phyloP scores from a whole-genome alignment of 2,888 invertebrate genomes.

The Rapana venosa region DNA sequence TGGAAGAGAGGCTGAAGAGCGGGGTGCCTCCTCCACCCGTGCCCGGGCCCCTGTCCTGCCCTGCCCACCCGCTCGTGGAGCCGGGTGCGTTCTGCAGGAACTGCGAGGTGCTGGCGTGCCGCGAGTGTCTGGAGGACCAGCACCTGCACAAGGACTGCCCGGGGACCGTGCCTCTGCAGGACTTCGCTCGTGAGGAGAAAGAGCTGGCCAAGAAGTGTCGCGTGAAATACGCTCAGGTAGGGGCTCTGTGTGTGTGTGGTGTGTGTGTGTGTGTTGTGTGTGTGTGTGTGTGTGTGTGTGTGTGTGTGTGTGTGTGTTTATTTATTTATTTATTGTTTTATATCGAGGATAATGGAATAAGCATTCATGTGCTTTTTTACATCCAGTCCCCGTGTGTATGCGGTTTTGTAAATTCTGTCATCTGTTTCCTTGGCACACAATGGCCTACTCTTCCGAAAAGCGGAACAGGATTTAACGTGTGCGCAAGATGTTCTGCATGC shows the following conservation, averaged over 20 bases:
- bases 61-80: background rate
- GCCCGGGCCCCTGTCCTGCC: background rate
- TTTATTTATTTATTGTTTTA: no score
- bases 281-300: background rate
- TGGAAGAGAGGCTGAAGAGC: background rate
- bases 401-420: no score
- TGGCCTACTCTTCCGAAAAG: no score
- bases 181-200: slow-evolving; percentile 17
- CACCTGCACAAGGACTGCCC: background rate
- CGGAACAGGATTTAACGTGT: no score
- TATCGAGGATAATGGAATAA: no score
- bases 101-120: slow-evolving; percentile 26
- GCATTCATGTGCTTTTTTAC: no score
- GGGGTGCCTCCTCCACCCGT: background rate
- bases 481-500: no score
- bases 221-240: slow-evolving; percentile 19
- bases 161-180: background rate
- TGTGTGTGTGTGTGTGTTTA: slow-evolving; percentile 16
- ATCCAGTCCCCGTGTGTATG: no score
- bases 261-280: background rate
- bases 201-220: background rate
- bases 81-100: slow-evolving; percentile 24
- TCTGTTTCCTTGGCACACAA: no score
- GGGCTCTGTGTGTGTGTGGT: background rate
- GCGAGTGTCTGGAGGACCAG: background rate